Evolutionary conservation across 2,113 vertebrate genomes (phyloP), one percentile per base, ranked within the genome.

Genomic region (Zapus hudsonius): DNA sequence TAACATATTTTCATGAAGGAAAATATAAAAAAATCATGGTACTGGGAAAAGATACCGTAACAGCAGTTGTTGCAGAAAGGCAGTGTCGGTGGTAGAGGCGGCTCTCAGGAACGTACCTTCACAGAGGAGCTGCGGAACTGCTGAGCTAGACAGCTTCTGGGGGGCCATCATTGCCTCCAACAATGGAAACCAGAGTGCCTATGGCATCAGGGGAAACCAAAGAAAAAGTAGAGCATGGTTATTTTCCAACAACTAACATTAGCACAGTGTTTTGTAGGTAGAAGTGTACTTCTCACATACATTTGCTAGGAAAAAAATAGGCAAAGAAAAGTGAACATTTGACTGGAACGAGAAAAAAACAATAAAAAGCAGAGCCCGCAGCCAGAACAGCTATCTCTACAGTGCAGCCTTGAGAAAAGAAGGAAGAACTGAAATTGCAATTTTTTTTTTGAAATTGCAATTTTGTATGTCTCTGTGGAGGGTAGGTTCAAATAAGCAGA

Each of bases 181-280:
- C 25, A 99, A 97, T 0, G 99, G 99, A 98, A 99, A 99, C 99
- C 99, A 99, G 10, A 99, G 98, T 2, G 97, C 98, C 99, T 99
- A 89, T 20, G 74, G 90, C 17, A n/a, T 88, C 63, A 20, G 36
- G 92, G 85, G 3, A 44, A 1, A 7, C 13, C 72, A 86, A 75
- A 85, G 36, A 16, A 79, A 85, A 91, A 85, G 0, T 38, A 72
- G 87, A 87, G 40, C 2, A 6, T 2, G 69, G n/a, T 85, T 84
- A 85, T n/a, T 80, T 80, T 75, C 83, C 52, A 55, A 70, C 42
- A 83, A 93, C 3, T 69, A 67, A 59, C 25, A 87, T 82, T 29
- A 70, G 86, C n/a, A 82, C 2, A 59, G 59, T 80, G 52, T 87
- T 95, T 89, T 52, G 79, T 2, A 69, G 22, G 33, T 11, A 70